Base-by-base conservation (phyloP, 1,140 invertebrate species). In the Arion vulgaris region DNA sequence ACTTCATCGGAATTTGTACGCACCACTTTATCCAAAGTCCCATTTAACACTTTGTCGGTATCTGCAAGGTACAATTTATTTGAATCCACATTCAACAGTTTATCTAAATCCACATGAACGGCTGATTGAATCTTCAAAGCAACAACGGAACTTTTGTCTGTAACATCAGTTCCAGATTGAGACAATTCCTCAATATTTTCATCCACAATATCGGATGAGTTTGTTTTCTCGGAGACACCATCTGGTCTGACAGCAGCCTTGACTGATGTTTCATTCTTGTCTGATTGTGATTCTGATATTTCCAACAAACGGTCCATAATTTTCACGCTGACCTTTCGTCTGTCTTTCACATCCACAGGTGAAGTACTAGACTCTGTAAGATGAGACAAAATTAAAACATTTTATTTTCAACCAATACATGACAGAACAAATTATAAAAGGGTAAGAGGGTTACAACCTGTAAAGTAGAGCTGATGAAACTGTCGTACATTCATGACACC, bases 271-370 rank as follows among this genome's bases (percentile, higher is more conserved):
- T 13, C 36, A n/a, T 87, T 85, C 38, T 83, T 75, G 7, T 85
- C 85, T 1, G 86, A 86, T 75, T 86, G 86, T 84, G 87, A 86
- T 83, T 89, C 89, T 81, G 88, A 89, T n/a, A 85, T 88, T 39
- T 90, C 89, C 13, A 88, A 90, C 28, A 90, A 89, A n/a, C 85
- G 86, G 41, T 89, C 87, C 80, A 90, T 82, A n/a, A 81, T 51
- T 66, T 51, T 66, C 57, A 80, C 82, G 17, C 71, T n/a, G 4
- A 78, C 66, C 53, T 85, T 86, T 74, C 84, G 85, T 32, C 84
- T 78, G 13, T 69, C 80, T 68, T 87, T 87, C 34, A 80, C 85
- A 28, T 82, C 76, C 7, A 73, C 80, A 32, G 83, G 80, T n/a
- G 84, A 85, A 32, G 74, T 75, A 62, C 85, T 87, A 13, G 74